A percentile compares a stretch with the other conserved stretches of the same genome.
phyloP scores from a whole-genome alignment of 1,140 invertebrate genomes.

The Macrosteles quadrilineatus region DNA sequence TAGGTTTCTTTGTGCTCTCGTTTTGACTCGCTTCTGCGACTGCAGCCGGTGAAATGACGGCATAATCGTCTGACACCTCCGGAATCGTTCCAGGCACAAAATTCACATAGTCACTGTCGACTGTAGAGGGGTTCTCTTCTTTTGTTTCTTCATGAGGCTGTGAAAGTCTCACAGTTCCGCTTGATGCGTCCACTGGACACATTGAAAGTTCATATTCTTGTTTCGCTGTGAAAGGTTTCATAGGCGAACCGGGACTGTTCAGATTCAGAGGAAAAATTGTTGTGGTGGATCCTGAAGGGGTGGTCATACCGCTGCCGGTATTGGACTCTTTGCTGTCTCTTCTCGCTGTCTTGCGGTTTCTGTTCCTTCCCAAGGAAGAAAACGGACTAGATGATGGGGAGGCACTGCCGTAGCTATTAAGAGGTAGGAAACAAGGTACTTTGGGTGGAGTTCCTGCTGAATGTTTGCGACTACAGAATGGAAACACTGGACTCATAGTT shows the following conservation, averaged over 20 bases:
- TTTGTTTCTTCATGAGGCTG: background rate
- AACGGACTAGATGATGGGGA: constrained; percentile 44
- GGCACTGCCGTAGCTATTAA: constrained; percentile 37
- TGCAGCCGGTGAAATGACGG: constrained; percentile 18
- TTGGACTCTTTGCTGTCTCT: constrained; percentile 51
- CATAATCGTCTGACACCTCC: constrained; percentile 11
- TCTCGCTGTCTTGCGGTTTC: constrained; percentile 43
- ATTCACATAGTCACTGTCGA: constrained; percentile 30
- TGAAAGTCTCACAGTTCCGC: constrained; percentile 43
- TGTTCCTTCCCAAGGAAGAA: constrained; percentile 48
- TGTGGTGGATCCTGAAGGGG: constrained; percentile 55
- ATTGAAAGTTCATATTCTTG: constrained; percentile 39
- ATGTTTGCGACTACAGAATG: constrained; percentile 51
- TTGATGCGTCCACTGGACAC: constrained; percentile 46
- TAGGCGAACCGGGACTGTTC: constrained; percentile 60
- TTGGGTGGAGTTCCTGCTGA: constrained; percentile 52
- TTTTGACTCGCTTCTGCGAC: background rate
- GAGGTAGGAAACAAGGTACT: constrained; percentile 47
- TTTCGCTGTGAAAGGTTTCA: constrained; percentile 48
- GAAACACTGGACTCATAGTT: constrained; percentile 50
- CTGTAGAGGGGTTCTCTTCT: background rate
- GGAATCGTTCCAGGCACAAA: background rate
- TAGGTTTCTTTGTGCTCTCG: background rate
- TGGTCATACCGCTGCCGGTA: constrained; percentile 53
- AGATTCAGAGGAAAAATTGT: constrained; percentile 63